A percentile compares a stretch with the other conserved stretches of the same genome.
These are phyloP conservation scores for Pelodytes ibericus DNA, from an alignment of 2,797 vertebrate species.

Conservation along the genomic window DNA sequence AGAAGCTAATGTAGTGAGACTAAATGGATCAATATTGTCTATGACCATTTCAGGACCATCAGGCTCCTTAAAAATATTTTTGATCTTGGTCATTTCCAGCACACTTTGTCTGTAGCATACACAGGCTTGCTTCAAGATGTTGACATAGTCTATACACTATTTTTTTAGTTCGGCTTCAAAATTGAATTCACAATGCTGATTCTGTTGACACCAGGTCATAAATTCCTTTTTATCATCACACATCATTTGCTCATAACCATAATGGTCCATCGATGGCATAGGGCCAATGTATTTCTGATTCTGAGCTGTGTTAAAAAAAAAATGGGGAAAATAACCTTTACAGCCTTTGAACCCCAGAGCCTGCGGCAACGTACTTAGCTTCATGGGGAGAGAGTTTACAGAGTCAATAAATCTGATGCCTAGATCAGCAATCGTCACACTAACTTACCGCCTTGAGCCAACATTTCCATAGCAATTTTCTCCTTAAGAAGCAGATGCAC, in stretches of 20 bases:
- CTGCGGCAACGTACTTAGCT: slow-evolving; percentile 1
- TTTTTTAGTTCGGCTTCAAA: neutral
- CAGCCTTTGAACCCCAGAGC: neutral
- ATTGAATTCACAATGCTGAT: neutral
- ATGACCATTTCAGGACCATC: neutral
- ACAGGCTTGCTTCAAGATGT: neutral
- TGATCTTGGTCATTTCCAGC: neutral
- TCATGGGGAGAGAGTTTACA: slow-evolving; percentile 13
- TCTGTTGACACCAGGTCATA: neutral
- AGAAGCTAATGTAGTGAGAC: neutral
- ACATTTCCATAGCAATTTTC: neutral
- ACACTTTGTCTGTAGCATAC: neutral
- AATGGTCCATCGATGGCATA: neutral
- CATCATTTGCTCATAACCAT: slow-evolving; percentile 1
- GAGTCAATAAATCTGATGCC: slow-evolving; percentile 15
- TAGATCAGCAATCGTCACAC: neutral
- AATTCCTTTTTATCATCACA: neutral
- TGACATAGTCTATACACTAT: neutral
- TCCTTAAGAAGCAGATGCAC: neutral
- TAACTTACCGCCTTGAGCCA: neutral
- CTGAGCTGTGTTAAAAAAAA: slow-evolving; percentile 16
- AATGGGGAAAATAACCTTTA: slow-evolving; percentile 25
- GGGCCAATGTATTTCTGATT: slow-evolving; percentile 13
- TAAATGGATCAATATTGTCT: neutral
- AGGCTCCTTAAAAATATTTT: neutral